Evolutionary conservation across 2,888 invertebrate species (phyloP), one percentile per base, ranked within the genome.

Genomic region (Drosophila pseudotalamancana): DNA sequence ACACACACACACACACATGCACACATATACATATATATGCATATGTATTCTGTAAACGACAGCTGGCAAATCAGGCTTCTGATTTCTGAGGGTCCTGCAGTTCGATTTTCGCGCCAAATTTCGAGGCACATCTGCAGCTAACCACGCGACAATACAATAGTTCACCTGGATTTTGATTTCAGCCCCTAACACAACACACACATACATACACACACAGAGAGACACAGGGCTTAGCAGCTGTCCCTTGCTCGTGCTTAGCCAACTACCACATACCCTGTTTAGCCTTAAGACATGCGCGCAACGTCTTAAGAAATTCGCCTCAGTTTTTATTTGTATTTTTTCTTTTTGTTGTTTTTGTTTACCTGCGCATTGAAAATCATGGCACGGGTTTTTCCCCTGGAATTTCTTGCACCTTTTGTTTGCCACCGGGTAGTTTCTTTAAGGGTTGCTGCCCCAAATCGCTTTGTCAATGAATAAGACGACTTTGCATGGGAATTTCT

Each of bases 221-320:
- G 23, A 49, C 16, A 21, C 31, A 21, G 19, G 73, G 57, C 60
- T 73, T 69, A 73, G 72, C 83, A 85, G 88, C 88, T 80, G 83
- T 55, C 73, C 69, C 29, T 66, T 50, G 46, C 46, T 40, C 56
- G 63, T 65, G 66, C 60, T 45, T 45, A 51, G 40, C 48, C 19
- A 60, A 48, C 46, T 42, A 71, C 46, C 21, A 29, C 46, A 31
- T 46, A 21, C 31, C 46, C 31, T 51, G 59, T 56, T 57, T 53
- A 65, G 76, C 63, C 77, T 77, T 37, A 84, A 84, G 84, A 88
- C 87, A 84, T 88, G 87, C 87, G 87, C 87, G 85, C 87, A 87
- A 83, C 88, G 84, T 84, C 89, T 87, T 84, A 76, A 77, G 77
- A 49, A 69, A 60, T 61, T 42, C 25, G 21, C 11, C 16, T 34